Evolutionary conservation across 2,888 invertebrate genomes (phyloP).

Genomic region (Cremastobaeus sp.): DNA sequence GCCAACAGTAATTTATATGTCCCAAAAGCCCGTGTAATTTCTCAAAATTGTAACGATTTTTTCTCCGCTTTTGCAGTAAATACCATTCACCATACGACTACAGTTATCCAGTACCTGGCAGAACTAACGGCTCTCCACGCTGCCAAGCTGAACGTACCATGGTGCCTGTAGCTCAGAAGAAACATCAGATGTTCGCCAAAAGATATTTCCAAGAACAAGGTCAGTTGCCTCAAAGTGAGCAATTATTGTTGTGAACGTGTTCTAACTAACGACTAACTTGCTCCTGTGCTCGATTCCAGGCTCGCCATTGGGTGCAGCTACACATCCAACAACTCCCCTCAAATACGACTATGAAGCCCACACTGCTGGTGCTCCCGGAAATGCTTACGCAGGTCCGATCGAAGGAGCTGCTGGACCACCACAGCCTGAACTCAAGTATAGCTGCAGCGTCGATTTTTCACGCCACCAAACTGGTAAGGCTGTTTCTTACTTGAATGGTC

Average conservation of each 20-base stretch:
- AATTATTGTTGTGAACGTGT: neutral
- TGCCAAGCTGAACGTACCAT: constrained; percentile 79
- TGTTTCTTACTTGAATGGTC: too few relatives aligned
- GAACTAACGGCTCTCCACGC: constrained; percentile 75
- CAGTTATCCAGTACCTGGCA: constrained; percentile 80
- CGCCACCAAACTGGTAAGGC: constrained; percentile 78
- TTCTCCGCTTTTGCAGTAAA: constrained; percentile 79
- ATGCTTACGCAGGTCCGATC: constrained; percentile 77
- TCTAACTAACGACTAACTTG: neutral
- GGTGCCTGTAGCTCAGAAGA: constrained; percentile 88
- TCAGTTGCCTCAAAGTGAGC: constrained; percentile 29
- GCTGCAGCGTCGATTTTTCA: constrained; percentile 84
- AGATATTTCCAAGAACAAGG: constrained; percentile 86
- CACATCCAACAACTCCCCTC: constrained; percentile 75
- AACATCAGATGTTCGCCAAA: constrained; percentile 95
- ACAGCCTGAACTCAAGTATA: constrained; percentile 83
- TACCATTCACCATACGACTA: constrained; percentile 86
- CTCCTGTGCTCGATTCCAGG: constrained; percentile 64
- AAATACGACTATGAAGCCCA: constrained; percentile 82
- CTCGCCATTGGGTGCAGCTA: constrained; percentile 71
- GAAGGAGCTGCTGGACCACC: constrained; percentile 80
- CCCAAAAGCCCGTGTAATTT: too few relatives aligned
- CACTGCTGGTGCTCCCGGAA: constrained; percentile 75
- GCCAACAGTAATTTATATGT: too few relatives aligned
- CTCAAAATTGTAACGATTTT: neutral